These are phyloP conservation scores for Calidris pugnax DNA, from an alignment of 2,113 vertebrate species.

Conservation along the genomic window DNA sequence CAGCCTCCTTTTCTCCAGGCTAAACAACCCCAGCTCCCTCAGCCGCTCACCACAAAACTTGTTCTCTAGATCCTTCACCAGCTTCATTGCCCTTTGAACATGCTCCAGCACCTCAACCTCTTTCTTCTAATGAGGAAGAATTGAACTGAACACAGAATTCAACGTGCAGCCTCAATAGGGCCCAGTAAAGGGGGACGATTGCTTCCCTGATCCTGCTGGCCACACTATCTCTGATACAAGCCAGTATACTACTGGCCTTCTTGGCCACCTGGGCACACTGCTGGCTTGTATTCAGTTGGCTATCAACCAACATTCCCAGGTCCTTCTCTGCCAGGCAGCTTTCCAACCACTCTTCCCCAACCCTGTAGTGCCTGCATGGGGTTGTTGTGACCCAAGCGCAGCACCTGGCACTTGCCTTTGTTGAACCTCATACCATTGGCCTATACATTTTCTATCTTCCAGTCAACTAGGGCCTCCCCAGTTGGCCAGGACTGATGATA, in stretches of 20 bases:
- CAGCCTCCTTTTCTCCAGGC: neutral
- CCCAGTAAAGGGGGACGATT: neutral
- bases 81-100: neutral
- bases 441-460: neutral
- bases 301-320: neutral
- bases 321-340: neutral
- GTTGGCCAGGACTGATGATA: too few relatives aligned
- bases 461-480: neutral
- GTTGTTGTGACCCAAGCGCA: neutral
- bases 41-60: neutral
- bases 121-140: neutral
- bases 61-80: neutral
- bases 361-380: neutral
- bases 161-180: neutral
- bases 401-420: neutral
- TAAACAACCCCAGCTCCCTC: neutral
- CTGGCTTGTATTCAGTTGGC: neutral
- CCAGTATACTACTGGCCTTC: neutral
- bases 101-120: neutral
- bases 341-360: neutral
- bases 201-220: neutral
- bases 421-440: neutral
- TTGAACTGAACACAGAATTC: neutral
- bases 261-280: neutral
- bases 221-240: neutral